Percentiles rank a stretch among this genome's conserved stretches.
Evolutionary conservation across 2,113 vertebrate species (phyloP).

Genomic region (Conger conger): DNA sequence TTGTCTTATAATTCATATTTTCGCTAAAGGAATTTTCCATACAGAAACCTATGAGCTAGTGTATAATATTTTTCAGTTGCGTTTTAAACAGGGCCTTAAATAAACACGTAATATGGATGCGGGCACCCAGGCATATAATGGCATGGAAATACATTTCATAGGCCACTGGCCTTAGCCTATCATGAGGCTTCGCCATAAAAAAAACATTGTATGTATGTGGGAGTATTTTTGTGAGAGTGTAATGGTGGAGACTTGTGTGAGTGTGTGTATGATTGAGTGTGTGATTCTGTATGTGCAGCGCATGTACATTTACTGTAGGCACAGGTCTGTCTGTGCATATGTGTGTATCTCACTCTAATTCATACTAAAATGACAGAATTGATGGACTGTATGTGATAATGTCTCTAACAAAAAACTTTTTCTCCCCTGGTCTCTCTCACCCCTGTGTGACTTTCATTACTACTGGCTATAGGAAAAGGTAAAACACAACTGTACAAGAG

Average conservation of each 20-base stretch:
- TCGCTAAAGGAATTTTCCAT: neutral
- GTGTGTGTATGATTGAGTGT: neutral
- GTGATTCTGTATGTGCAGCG: neutral
- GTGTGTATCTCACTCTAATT: neutral
- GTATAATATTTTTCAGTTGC: neutral
- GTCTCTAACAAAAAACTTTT: conserved; percentile 50
- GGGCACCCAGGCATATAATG: neutral
- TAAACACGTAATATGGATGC: neutral
- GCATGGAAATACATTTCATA: neutral
- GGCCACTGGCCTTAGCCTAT: neutral
- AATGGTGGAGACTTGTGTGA: neutral
- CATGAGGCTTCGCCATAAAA: too few species aligned
- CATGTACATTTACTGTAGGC: neutral
- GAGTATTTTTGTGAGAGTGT: neutral
- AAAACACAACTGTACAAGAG: conserved; percentile 59
- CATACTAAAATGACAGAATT: neutral
- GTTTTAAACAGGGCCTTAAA: neutral
- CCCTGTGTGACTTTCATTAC: conserved; percentile 52
- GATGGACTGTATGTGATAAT: neutral
- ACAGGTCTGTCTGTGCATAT: neutral
- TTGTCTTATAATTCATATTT: neutral
- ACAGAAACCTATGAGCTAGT: neutral
- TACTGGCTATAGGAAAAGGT: conserved; percentile 60
- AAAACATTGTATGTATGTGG: neutral
- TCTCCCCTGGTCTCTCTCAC: conserved; percentile 52